phyloP scores from a whole-genome alignment of 1,140 invertebrate genomes.

The Ylistrum balloti region DNA sequence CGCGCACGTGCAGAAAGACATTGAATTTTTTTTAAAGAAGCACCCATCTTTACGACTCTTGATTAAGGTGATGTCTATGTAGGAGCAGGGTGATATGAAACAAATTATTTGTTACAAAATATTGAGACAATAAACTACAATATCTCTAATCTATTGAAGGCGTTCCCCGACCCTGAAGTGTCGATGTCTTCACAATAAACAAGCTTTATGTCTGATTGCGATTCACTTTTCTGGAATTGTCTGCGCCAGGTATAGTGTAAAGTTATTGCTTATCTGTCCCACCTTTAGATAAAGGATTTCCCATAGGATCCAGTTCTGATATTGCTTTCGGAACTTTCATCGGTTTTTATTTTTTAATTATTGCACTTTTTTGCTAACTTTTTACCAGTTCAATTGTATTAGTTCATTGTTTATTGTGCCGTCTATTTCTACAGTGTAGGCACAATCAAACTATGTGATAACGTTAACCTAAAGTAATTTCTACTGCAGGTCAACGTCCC shows the following conservation, averaged over 20 bases:
- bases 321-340: background rate
- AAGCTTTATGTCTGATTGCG: slow-evolving; percentile 14
- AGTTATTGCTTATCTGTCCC: background rate
- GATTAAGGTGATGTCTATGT: background rate
- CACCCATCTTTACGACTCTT: background rate
- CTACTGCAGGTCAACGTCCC: too few species aligned
- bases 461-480: too few species aligned
- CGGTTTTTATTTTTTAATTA: background rate
- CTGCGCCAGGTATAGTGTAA: background rate
- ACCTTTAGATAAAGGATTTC: background rate
- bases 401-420: too few species aligned
- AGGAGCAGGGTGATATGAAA: background rate
- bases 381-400: too few species aligned
- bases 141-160: background rate
- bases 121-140: slow-evolving; percentile 1
- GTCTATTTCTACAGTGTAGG: too few species aligned
- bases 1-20: background rate
- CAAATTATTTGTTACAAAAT: background rate
- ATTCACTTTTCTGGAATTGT: background rate
- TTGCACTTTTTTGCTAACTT: too few species aligned
- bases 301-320: background rate
- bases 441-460: too few species aligned
- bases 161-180: background rate
- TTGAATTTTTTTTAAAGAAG: background rate
- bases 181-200: background rate